phyloP scores from a whole-genome alignment of 2,888 invertebrate genomes.

The Temnothorax rugatulus region DNA sequence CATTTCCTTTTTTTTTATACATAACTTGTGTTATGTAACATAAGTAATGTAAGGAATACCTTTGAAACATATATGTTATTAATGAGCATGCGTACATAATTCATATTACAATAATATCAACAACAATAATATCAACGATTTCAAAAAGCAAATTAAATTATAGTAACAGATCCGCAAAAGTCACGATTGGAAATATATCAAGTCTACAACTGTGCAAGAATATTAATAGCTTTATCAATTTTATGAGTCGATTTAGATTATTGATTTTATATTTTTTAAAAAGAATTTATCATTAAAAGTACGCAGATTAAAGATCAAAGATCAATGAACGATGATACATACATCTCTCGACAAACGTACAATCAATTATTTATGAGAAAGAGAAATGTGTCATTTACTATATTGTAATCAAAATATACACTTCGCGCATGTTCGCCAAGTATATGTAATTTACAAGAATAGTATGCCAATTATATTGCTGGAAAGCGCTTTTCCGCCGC shows the following conservation, averaged over 20 bases:
- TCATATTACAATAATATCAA: neutral
- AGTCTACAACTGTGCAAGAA: neutral
- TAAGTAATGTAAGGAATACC: neutral
- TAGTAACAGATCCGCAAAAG: neutral
- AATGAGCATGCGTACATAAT: neutral
- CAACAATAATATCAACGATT: neutral
- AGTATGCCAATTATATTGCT: neutral
- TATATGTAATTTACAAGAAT: constrained; percentile 20
- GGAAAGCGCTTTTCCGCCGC: neutral
- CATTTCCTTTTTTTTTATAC: neutral
- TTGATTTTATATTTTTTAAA: constrained; percentile 10
- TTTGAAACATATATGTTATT: neutral
- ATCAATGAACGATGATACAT: neutral
- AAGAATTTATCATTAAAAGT: neutral
- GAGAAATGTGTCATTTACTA: neutral
- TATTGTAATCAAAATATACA: constrained; percentile 3
- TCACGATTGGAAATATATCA: neutral
- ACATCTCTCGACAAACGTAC: neutral
- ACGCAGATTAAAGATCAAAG: neutral
- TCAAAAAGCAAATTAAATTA: neutral
- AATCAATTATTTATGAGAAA: constrained; percentile 9
- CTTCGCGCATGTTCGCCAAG: neutral
- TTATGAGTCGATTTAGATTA: neutral
- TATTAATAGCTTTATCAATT: neutral
- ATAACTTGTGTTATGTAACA: no score